Percentiles rank a stretch among this genome's conserved stretches.
Evolutionary conservation across 2,888 invertebrate species (phyloP).

Genomic region (Stomorhina lunata): DNA sequence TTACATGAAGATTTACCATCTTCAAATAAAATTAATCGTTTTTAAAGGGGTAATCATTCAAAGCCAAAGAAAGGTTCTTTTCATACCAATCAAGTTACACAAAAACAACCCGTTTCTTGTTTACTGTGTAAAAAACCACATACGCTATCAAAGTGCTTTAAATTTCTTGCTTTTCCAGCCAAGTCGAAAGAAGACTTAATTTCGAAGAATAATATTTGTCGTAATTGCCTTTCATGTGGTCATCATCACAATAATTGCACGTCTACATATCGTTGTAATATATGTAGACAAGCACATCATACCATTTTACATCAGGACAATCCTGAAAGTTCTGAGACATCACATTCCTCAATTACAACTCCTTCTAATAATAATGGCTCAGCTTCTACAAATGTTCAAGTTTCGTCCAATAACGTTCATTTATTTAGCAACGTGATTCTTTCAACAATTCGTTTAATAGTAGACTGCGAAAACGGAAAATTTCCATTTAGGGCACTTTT

Average conservation of each 20-base stretch:
- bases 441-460: background rate
- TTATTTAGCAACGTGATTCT: background rate
- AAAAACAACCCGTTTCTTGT: background rate
- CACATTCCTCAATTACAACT: background rate
- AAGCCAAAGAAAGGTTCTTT: too few relatives aligned
- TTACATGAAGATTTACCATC: too few relatives aligned
- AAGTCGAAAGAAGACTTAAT: background rate
- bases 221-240: background rate
- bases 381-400: background rate
- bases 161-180: background rate
- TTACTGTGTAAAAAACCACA: constrained; percentile 10
- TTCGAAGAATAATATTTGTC: background rate
- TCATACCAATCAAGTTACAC: background rate
- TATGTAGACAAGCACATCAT: constrained; percentile 10
- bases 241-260: constrained; percentile 15
- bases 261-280: background rate
- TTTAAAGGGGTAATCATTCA: background rate
- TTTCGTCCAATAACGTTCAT: too few relatives aligned
- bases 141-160: background rate
- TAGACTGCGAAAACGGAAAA: background rate
- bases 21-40: background rate
- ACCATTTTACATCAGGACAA: constrained; percentile 4
- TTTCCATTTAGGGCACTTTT: constrained; percentile 23
- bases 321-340: background rate
- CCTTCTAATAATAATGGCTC: background rate